Evolutionary conservation across 2,797 vertebrate species (phyloP), one percentile per base, ranked within the genome.

Genomic region (Pseudotriccus pelzelni): DNA sequence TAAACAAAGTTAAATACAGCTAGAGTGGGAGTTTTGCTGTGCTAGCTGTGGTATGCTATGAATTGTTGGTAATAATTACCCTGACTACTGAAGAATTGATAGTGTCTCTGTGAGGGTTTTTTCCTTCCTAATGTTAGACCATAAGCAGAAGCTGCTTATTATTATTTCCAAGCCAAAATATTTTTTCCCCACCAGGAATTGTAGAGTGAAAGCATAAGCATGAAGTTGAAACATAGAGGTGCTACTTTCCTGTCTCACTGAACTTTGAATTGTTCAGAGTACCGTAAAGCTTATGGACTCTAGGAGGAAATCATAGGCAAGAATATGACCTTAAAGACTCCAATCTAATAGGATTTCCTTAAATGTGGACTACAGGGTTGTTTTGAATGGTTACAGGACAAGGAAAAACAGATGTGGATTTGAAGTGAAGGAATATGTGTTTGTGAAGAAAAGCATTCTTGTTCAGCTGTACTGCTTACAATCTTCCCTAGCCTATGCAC

Each of bases 1-100:
- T 75, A 91, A 95, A 82, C n/a, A 92, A 83, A 93, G 41, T 78
- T 92, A 94, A 94, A 92, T 84, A 62, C 75, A 89, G 32, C 86
- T 67, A 46, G 79, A 89, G 73, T 93, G 83, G 85, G 66, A 93
- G 88, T 95, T 96, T 82, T 94, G 69, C 84, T 85, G 69, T 94
- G 73, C 82, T 87, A 58, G 39, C 62, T 91, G 76, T 93, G 93
- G 69, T 92, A 73, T 84, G 63, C 89, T 94, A 34, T 79, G 84
- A 92, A 90, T 91, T 92, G 62, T 81, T 93, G 63, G 73, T 88
- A 86, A 76, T 92, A 93, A 89, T 92, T 86, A 84, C 66, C 58
- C 88, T 66, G 69, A 75, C 84, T 90, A 59, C 80, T 93, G 84
- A 90, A 64, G 79, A 80, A 88, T 60, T 90, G 62, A 75, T 93